Percentiles rank a stretch among this genome's conserved stretches.
Evolutionary conservation across 2,113 vertebrate species (phyloP).

Genomic region (Canis aureus): DNA sequence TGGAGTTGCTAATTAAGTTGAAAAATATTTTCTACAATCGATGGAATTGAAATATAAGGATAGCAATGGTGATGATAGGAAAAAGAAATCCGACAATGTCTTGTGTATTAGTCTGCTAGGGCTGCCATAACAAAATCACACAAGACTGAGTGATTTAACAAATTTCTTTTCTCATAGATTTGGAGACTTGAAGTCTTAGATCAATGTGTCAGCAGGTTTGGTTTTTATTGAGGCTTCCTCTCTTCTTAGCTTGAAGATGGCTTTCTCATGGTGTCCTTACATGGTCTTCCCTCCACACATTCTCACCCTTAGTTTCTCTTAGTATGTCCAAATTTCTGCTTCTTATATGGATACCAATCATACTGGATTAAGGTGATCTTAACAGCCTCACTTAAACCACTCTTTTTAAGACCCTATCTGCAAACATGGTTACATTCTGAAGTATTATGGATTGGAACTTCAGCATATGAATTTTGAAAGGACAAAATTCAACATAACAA

Average conservation of each 20-base stretch:
- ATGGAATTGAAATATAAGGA: background rate
- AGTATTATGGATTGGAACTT: background rate
- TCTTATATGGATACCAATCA: background rate
- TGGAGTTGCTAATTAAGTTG: background rate
- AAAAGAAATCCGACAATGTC: background rate
- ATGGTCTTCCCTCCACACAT: background rate
- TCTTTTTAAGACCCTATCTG: background rate
- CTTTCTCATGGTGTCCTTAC: background rate
- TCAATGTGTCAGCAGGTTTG: background rate
- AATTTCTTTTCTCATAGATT: background rate
- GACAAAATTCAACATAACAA: background rate
- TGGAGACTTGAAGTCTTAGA: background rate
- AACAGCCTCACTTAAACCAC: background rate
- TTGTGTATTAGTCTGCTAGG: background rate
- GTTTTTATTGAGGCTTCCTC: background rate
- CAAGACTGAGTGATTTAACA: background rate
- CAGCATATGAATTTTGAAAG: background rate
- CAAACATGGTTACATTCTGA: background rate
- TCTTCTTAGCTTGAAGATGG: background rate
- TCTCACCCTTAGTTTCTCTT: background rate
- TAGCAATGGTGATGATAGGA: background rate
- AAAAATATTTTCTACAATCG: background rate
- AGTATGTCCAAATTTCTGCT: background rate
- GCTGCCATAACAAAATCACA: background rate
- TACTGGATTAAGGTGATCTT: background rate